Evolutionary conservation across 2,888 invertebrate genomes (phyloP).

Genomic region (Apocheima hispidaria): DNA sequence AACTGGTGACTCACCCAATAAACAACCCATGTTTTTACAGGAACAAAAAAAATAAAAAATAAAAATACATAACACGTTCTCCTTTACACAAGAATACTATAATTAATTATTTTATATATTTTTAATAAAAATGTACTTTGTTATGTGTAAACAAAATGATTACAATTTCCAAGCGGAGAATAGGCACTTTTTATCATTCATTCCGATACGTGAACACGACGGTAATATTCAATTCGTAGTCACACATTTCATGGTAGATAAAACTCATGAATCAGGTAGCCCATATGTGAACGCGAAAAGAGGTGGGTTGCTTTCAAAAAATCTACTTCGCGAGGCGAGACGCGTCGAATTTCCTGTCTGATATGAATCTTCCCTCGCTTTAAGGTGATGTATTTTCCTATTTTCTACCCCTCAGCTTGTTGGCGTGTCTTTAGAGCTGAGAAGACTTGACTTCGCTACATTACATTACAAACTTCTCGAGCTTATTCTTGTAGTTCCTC

Average conservation of each 20-base stretch:
- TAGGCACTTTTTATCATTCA: slow-evolving; percentile 67
- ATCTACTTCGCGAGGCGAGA: slow-evolving; percentile 72
- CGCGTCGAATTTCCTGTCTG: slow-evolving; percentile 83
- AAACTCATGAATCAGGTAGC: slow-evolving; percentile 83
- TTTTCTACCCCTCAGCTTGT: slow-evolving; percentile 72
- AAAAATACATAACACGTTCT: too few relatives aligned
- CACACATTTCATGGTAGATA: slow-evolving; percentile 83
- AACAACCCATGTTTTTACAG: too few relatives aligned
- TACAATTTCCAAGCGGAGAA: slow-evolving; percentile 28
- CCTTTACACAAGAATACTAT: too few relatives aligned
- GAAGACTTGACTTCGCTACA: slow-evolving; percentile 42
- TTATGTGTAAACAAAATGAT: too few relatives aligned
- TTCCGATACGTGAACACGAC: slow-evolving; percentile 64
- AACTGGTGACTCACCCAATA: too few relatives aligned
- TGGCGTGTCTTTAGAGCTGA: slow-evolving; percentile 52
- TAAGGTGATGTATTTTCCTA: slow-evolving; percentile 86
- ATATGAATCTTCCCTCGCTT: slow-evolving; percentile 86
- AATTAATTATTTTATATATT: too few relatives aligned
- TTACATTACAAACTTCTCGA: slow-evolving; percentile 25
- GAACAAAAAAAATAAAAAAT: too few relatives aligned
- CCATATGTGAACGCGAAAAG: slow-evolving; percentile 78
- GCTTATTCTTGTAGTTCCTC: not conserved
- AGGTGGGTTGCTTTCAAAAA: slow-evolving; percentile 78
- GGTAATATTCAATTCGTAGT: slow-evolving; percentile 79
- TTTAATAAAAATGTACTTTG: too few relatives aligned